Conservation (phyloP, 2,797 vertebrate species). For the Lophius americanus region DNA sequence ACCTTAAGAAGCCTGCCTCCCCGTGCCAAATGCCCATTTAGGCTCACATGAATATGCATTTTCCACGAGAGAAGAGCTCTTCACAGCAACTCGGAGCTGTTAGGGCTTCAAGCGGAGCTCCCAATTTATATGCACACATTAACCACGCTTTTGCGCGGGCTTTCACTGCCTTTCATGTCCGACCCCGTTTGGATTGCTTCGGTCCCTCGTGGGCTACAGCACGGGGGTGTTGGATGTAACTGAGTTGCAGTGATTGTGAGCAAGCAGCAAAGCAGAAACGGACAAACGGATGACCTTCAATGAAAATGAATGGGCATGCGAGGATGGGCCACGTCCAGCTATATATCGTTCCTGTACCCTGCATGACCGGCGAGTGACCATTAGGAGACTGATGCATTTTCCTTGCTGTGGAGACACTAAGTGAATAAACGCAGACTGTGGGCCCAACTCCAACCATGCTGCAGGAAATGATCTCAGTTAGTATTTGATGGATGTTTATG, state of each 20-base stretch:
- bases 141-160: conserved; percentile 53
- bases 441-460: conserved; percentile 23
- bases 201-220: conserved; percentile 27
- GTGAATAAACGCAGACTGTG: conserved; percentile 35
- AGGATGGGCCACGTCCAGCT: conserved; percentile 49
- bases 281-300: conserved; percentile 48
- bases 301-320: conserved; percentile 46
- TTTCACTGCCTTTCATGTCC: conserved; percentile 71
- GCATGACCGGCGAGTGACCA: conserved; percentile 22
- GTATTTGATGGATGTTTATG: conserved; percentile 28
- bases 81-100: conserved; percentile 25
- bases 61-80: conserved; percentile 43
- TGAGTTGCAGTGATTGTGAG: conserved; percentile 29
- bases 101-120: conserved; percentile 28
- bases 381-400: conserved; percentile 24
- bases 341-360: conserved; percentile 7
- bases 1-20: conserved; percentile 36
- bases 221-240: conserved; percentile 3
- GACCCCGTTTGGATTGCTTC: conserved; percentile 37
- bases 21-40: conserved; percentile 52
- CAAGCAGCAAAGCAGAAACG: conserved; percentile 31
- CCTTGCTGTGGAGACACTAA: conserved; percentile 4
- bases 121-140: conserved; percentile 66
- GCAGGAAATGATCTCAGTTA: conserved; percentile 7
- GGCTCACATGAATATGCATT: conserved; percentile 66